A percentile compares a stretch with the other conserved stretches of the same genome.
Conservation (phyloP, 2,888 invertebrate genomes). For the Embidobia sp. region DNA sequence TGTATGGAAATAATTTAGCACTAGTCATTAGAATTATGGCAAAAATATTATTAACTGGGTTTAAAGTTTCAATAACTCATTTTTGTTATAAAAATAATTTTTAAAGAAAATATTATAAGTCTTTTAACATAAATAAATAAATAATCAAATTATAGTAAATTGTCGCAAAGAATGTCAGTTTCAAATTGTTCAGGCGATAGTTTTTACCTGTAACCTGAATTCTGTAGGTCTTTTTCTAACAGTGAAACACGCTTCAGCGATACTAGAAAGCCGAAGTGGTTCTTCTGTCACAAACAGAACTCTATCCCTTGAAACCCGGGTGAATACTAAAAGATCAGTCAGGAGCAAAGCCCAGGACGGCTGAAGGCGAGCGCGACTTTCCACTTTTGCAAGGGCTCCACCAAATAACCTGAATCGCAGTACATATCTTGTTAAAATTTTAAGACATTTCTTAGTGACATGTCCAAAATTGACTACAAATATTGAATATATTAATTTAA, state of each 20-base stretch:
- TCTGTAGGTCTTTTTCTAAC: constrained; percentile 93
- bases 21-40: too few relatives aligned
- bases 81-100: too few relatives aligned
- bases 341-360: constrained; percentile 94
- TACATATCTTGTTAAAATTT: neutral
- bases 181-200: too few relatives aligned
- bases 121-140: too few relatives aligned
- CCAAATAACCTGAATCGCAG: constrained; percentile 86
- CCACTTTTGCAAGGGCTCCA: constrained; percentile 91
- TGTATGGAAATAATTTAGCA: constrained; percentile 13
- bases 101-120: too few relatives aligned
- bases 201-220: constrained; percentile 87
- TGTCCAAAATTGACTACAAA: too few relatives aligned
- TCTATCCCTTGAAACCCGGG: constrained; percentile 92
- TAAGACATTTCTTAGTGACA: too few relatives aligned
- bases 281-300: constrained; percentile 94
- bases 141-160: too few relatives aligned
- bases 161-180: too few relatives aligned
- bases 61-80: too few relatives aligned
- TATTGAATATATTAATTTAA: too few relatives aligned
- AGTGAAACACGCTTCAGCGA: constrained; percentile 92
- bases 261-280: constrained; percentile 89
- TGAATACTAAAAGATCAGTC: constrained; percentile 92
- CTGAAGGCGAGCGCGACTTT: constrained; percentile 88
- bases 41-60: too few relatives aligned